Evolutionary conservation across 2,797 vertebrate species (phyloP).

Genomic region (Pipistrellus pygmaeus): DNA sequence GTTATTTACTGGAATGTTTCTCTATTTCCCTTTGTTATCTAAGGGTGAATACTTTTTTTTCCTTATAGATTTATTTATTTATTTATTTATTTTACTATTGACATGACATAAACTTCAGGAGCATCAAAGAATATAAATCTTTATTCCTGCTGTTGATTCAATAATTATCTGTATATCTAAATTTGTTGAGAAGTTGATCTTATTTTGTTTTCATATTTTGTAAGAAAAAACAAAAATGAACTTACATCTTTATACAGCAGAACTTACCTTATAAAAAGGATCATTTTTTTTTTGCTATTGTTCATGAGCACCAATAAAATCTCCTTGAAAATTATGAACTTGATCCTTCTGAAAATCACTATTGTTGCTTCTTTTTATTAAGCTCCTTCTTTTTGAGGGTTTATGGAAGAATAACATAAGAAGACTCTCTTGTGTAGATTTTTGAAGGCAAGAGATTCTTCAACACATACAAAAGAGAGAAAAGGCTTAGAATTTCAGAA

Average conservation of each 20-base stretch:
- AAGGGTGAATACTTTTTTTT: neutral
- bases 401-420: neutral
- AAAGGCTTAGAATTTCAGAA: neutral
- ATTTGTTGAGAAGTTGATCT: neutral
- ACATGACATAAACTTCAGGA: neutral
- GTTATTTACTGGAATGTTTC: slow-evolving; percentile 8
- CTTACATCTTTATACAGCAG: neutral
- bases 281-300: neutral
- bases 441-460: slow-evolving; percentile 11
- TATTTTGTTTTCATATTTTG: neutral
- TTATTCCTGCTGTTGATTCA: neutral
- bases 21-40: slow-evolving; percentile 14
- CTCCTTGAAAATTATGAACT: slow-evolving; percentile 5
- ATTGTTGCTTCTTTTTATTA: neutral
- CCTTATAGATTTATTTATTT: slow-evolving; percentile 11
- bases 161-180: neutral
- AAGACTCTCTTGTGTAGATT: neutral
- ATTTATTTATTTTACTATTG: neutral
- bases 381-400: neutral
- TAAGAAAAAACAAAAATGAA: neutral
- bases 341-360: slow-evolving; percentile 47
- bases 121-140: neutral
- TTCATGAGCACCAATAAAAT: neutral
- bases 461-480: neutral
- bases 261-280: neutral